Evolutionary conservation across 2,888 invertebrate species (phyloP).

Genomic region (Eupithecia pulchellata): DNA sequence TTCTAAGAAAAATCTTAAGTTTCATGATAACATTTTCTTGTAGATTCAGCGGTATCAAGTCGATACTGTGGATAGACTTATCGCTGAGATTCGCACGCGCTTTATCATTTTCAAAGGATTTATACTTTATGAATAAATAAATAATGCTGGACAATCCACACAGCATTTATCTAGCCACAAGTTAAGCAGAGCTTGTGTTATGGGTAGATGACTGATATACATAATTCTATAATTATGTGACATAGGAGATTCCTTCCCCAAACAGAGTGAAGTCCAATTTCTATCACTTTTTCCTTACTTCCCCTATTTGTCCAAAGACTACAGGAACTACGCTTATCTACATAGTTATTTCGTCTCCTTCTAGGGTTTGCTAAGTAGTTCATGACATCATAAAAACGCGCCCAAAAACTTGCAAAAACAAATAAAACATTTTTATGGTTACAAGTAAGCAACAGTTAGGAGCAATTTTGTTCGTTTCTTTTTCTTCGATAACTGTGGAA

Average conservation of each 20-base stretch:
- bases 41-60: neutral
- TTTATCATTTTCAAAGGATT: neutral
- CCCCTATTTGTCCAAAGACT: neutral
- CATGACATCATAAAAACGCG: neutral
- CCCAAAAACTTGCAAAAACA: neutral
- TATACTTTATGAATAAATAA: too few relatives aligned
- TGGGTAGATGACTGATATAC: too few relatives aligned
- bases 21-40: constrained; percentile 1
- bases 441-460: neutral
- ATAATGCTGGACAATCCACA: too few relatives aligned
- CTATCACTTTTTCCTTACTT: neutral
- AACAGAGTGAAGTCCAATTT: too few relatives aligned
- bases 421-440: neutral
- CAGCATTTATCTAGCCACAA: too few relatives aligned
- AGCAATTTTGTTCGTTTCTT: neutral
- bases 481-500: neutral
- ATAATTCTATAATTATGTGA: too few relatives aligned
- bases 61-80: neutral
- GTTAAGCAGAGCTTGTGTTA: too few relatives aligned
- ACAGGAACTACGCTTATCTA: neutral
- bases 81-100: neutral
- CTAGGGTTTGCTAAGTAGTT: constrained; percentile 1
- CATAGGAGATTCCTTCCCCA: too few relatives aligned
- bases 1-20: neutral
- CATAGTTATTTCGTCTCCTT: neutral